phyloP scores from a whole-genome alignment of 2,797 vertebrate genomes.

The Sebastes minor region DNA sequence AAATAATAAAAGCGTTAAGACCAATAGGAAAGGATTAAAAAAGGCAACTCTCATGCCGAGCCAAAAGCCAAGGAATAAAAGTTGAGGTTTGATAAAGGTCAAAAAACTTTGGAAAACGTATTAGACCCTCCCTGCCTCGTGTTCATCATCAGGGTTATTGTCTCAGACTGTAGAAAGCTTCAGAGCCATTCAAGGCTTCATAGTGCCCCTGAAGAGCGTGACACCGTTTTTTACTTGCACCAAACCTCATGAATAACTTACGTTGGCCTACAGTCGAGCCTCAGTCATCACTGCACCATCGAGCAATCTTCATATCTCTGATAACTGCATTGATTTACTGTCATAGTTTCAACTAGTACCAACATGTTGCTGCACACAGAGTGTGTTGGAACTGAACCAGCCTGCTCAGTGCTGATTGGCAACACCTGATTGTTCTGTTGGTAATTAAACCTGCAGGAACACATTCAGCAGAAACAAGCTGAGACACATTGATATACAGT shows the following conservation, averaged over 20 bases:
- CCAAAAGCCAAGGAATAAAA: too few species aligned
- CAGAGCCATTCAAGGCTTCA: background rate
- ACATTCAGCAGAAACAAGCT: background rate
- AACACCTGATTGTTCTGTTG: background rate
- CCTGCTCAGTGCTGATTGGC: background rate
- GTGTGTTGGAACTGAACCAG: too few species aligned
- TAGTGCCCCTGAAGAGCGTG: background rate
- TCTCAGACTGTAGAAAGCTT: background rate
- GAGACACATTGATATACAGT: background rate
- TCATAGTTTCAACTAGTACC: rapidly evolving
- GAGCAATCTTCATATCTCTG: background rate
- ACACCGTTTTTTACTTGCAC: background rate
- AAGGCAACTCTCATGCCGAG: too few species aligned
- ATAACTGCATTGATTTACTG: background rate
- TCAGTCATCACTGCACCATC: background rate
- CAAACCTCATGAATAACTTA: background rate
- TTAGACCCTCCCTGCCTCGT: background rate
- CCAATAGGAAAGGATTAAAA: too few species aligned
- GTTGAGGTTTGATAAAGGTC: background rate
- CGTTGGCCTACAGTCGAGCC: background rate
- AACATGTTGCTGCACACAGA: background rate
- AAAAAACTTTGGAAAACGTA: background rate
- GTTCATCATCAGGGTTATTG: background rate
- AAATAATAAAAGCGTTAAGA: too few species aligned
- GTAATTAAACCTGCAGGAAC: background rate